These are phyloP conservation scores for Agonopterix subpropinquella DNA, from an alignment of 2,888 invertebrate species.

Conservation along the genomic window DNA sequence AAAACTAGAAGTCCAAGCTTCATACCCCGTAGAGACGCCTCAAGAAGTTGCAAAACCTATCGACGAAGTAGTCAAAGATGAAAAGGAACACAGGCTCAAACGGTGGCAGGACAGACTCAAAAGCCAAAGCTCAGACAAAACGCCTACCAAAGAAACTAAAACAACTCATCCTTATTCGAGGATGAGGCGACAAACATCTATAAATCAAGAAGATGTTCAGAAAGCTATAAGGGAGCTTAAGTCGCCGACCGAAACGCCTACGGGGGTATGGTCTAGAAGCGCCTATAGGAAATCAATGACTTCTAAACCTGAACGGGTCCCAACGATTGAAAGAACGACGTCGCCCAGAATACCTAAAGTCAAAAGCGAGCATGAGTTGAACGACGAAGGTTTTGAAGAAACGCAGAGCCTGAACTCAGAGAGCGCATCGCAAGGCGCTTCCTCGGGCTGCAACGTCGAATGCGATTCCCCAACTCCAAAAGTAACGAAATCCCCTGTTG, in stretches of 20 bases:
- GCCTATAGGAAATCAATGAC: conserved; percentile 53
- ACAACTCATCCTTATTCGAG: conserved; percentile 56
- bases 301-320: conserved; percentile 37
- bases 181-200: conserved; percentile 79
- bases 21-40: conserved; percentile 60
- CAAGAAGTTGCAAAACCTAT: conserved; percentile 54
- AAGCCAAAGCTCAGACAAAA: conserved; percentile 66
- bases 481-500: conserved; percentile 46
- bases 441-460: conserved; percentile 83
- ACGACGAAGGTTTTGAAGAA: conserved; percentile 94
- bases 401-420: conserved; percentile 92
- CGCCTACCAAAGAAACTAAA: conserved; percentile 61
- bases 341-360: conserved; percentile 71
- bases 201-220: conserved; percentile 82
- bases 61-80: conserved; percentile 54
- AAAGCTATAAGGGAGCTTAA: conserved; percentile 80
- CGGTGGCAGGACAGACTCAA: conserved; percentile 84
- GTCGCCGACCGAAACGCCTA: conserved; percentile 76
- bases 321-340: conserved; percentile 43
- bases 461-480: conserved; percentile 73
- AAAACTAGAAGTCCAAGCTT: conserved; percentile 68
- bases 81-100: conserved; percentile 77
- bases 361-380: conserved; percentile 81
- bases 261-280: conserved; percentile 76
- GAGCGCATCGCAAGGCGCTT: conserved; percentile 89